Evolutionary conservation across 1,140 invertebrate species (phyloP).

Genomic region (Mesaphorura yosii): DNA sequence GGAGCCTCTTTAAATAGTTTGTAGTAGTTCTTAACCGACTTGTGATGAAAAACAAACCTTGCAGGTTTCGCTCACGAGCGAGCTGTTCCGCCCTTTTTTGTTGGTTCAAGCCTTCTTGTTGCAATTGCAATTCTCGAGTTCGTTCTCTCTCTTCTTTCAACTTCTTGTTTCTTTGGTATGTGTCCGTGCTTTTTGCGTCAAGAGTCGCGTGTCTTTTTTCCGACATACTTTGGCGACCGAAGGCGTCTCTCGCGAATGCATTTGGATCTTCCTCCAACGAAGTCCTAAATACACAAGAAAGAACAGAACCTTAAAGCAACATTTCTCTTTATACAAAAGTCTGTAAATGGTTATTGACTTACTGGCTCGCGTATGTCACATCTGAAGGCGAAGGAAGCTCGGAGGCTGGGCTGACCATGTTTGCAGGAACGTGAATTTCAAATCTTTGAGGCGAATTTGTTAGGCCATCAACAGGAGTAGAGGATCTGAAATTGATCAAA

Average conservation of each 20-base stretch:
- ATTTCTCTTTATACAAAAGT: background rate
- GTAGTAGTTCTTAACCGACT: too few relatives aligned
- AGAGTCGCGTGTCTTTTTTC: conserved; percentile 89
- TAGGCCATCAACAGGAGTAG: too few relatives aligned
- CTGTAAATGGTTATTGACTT: conserved; percentile 28
- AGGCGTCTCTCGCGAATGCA: conserved; percentile 72
- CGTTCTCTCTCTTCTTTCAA: conserved; percentile 37
- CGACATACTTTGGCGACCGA: conserved; percentile 91
- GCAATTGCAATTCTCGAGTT: conserved; percentile 25
- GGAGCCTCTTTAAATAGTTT: too few relatives aligned
- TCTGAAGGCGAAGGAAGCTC: conserved; percentile 37
- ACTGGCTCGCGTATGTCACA: conserved; percentile 61
- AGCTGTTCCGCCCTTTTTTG: conserved; percentile 15
- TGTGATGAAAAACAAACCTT: conserved; percentile 19
- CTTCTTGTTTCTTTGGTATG: conserved; percentile 87
- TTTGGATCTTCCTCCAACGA: conserved; percentile 61
- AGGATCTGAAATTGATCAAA: too few relatives aligned
- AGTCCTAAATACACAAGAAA: conserved; percentile 39
- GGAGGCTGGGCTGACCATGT: too few relatives aligned
- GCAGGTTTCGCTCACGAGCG: conserved; percentile 26
- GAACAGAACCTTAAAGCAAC: too few relatives aligned
- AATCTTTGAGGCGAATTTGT: too few relatives aligned
- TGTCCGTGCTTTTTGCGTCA: conserved; percentile 87
- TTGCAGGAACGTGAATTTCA: too few relatives aligned
- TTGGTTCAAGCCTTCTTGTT: conserved; percentile 28